Evolutionary conservation across 2,113 vertebrate species (phyloP).

Genomic region (Abramis brama): DNA sequence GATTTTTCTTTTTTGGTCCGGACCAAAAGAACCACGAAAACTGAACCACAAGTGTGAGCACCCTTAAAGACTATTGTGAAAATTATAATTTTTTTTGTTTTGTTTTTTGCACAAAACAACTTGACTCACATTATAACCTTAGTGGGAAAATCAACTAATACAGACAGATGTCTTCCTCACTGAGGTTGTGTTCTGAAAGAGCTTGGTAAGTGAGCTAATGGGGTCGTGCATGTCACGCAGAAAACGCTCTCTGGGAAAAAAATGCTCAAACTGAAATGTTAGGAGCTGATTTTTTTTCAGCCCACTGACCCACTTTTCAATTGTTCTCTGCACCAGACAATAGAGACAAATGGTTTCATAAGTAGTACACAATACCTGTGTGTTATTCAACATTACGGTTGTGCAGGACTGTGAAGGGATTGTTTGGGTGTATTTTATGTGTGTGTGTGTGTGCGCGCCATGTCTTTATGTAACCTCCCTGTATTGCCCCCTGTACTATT

Average conservation of each 20-base stretch:
- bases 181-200: constrained; percentile 1
- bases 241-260: constrained; percentile 63
- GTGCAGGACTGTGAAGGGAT: constrained; percentile 62
- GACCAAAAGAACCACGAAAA: too few species aligned
- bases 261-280: constrained; percentile 68
- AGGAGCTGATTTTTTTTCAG: constrained; percentile 71
- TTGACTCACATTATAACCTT: background rate
- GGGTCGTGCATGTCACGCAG: constrained; percentile 15
- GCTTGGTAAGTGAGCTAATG: constrained; percentile 44
- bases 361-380: constrained; percentile 76
- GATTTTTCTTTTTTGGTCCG: too few species aligned
- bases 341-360: constrained; percentile 75
- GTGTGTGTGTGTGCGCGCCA: background rate
- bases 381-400: constrained; percentile 72
- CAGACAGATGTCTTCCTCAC: constrained; percentile 7
- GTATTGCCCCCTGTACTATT: constrained; percentile 21
- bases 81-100: background rate
- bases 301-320: constrained; percentile 82
- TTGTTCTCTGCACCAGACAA: constrained; percentile 77
- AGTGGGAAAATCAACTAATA: background rate
- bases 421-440: constrained; percentile 57
- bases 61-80: background rate
- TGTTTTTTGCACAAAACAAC: background rate
- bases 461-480: constrained; percentile 63
- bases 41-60: too few species aligned